These are phyloP conservation scores for Tenthredo mesomela DNA, from an alignment of 2,888 invertebrate genomes.

Conservation along the genomic window DNA sequence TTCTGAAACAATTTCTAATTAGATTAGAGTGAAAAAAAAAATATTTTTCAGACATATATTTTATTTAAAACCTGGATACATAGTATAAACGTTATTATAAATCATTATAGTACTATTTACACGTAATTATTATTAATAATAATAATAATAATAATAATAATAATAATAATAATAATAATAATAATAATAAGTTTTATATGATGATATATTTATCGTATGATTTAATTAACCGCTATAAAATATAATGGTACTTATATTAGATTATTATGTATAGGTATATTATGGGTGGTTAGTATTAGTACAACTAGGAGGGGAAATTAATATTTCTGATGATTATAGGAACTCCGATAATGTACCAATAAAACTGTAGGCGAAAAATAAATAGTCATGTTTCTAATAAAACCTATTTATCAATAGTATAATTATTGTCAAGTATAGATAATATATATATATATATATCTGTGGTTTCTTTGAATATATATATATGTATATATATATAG, in stretches of 20 bases:
- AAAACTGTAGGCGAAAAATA: constrained; percentile 4
- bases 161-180: neutral
- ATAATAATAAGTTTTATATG: neutral
- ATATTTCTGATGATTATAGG: constrained; percentile 65
- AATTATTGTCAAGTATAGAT: neutral
- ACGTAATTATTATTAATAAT: constrained; percentile 61
- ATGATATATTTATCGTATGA: constrained; percentile 9
- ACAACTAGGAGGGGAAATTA: constrained; percentile 77
- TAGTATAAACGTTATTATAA: constrained; percentile 21
- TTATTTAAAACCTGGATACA: constrained; percentile 74
- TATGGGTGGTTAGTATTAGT: constrained; percentile 6
- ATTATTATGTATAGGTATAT: neutral
- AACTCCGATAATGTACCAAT: neutral
- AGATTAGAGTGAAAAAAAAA: neutral
- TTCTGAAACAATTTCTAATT: neutral
- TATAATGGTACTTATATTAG: constrained; percentile 4
- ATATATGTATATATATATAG: too few species aligned
- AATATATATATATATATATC: too few species aligned
- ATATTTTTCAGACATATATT: constrained; percentile 54
- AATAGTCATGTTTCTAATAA: neutral
- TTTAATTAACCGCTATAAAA: constrained; percentile 5
- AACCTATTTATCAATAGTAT: neutral
- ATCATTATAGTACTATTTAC: constrained; percentile 67
- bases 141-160: neutral
- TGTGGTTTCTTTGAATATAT: neutral